phyloP scores from a whole-genome alignment of 2,113 vertebrate genomes.

The Chloropsis hardwickii region DNA sequence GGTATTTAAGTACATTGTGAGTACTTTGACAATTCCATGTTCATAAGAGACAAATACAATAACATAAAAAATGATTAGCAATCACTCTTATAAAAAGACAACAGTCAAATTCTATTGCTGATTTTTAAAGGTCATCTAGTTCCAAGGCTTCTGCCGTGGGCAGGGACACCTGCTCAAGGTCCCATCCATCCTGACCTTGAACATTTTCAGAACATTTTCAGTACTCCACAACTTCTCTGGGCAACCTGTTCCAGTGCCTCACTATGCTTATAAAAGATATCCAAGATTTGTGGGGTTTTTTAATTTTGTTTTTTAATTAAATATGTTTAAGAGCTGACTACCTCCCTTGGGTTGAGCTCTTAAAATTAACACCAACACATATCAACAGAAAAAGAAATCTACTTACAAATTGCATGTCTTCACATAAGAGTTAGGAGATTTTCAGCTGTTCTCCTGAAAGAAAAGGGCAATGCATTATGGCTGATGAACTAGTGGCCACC shows the following conservation, averaged over 20 bases:
- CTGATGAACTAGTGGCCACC: background rate
- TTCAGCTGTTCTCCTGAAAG: background rate
- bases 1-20: background rate
- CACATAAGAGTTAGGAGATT: background rate
- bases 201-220: background rate
- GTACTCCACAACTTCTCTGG: background rate
- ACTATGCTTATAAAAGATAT: background rate
- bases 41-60: background rate
- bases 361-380: background rate
- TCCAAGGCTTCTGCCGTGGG: background rate
- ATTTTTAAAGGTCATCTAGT: background rate
- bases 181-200: background rate
- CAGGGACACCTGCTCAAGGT: background rate
- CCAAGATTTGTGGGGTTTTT: background rate
- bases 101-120: background rate
- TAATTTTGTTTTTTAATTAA: background rate
- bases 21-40: background rate
- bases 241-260: background rate
- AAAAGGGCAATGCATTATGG: background rate
- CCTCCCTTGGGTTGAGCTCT: background rate
- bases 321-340: background rate
- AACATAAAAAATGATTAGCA: background rate
- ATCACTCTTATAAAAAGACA: background rate
- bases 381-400: background rate
- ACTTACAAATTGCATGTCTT: background rate